These are phyloP conservation scores for Limnothrissa miodon DNA, from an alignment of 2,113 vertebrate genomes.

Conservation along the genomic window DNA sequence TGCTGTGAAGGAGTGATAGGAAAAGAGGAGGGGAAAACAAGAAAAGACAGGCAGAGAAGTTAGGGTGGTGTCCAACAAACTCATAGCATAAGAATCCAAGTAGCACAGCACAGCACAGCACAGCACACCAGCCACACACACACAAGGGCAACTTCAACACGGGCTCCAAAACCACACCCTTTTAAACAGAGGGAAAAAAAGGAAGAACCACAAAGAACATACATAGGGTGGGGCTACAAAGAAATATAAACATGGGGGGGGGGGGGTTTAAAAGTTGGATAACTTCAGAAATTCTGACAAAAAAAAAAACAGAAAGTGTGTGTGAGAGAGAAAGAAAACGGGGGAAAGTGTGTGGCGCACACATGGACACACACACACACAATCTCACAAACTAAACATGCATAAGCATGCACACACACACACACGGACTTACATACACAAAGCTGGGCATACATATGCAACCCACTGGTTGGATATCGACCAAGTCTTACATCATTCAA, in stretches of 20 bases:
- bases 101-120: constrained; percentile 41
- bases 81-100: constrained; percentile 72
- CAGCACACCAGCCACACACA: background rate
- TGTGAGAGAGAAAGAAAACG: constrained; percentile 17
- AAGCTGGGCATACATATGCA: background rate
- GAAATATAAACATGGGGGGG: constrained; percentile 26
- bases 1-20: constrained; percentile 12
- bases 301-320: background rate
- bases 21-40: background rate
- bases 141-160: background rate
- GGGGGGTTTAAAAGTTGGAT: constrained; percentile 6
- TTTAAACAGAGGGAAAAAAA: constrained; percentile 34
- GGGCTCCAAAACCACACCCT: constrained; percentile 33
- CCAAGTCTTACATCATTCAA: constrained; percentile 10
- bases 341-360: background rate
- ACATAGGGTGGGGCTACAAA: background rate
- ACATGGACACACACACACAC: background rate
- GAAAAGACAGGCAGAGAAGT: background rate
- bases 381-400: background rate
- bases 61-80: constrained; percentile 51
- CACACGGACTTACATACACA: background rate
- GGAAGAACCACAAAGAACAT: constrained; percentile 7
- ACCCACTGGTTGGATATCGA: background rate
- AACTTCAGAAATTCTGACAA: background rate
- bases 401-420: background rate